A percentile compares a stretch with the other conserved stretches of the same genome.
Evolutionary conservation across 2,113 vertebrate species (phyloP).

Genomic region (Sisor rabdophorus): DNA sequence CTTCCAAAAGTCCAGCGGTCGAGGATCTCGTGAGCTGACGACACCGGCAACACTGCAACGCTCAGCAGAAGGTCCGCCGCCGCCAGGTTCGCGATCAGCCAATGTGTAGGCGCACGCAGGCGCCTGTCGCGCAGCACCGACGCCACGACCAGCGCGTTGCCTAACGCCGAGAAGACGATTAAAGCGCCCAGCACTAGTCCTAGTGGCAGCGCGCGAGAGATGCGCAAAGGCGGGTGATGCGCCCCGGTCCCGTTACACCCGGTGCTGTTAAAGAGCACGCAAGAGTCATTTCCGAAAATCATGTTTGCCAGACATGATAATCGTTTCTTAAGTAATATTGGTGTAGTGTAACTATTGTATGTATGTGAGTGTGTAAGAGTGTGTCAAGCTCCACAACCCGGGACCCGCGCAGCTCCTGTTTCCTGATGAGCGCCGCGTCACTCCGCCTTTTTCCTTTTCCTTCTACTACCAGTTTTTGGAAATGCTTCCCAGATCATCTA

Average conservation of each 20-base stretch:
- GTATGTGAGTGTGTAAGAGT: neutral
- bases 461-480: neutral
- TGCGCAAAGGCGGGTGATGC: constrained; percentile 2
- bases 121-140: constrained; percentile 93
- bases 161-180: constrained; percentile 89
- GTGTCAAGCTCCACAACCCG: neutral
- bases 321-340: neutral
- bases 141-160: constrained; percentile 92
- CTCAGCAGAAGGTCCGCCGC: constrained; percentile 91
- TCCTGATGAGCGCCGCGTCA: neutral
- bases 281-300: constrained; percentile 19
- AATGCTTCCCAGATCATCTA: neutral
- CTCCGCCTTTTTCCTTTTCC: neutral
- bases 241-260: neutral
- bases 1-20: constrained; percentile 89
- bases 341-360: neutral
- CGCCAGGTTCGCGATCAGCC: constrained; percentile 93
- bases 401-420: neutral
- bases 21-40: constrained; percentile 84
- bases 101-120: constrained; percentile 92
- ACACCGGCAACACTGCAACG: constrained; percentile 90
- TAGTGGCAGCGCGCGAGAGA: constrained; percentile 72
- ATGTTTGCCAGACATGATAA: constrained; percentile 8
- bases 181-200: constrained; percentile 88
- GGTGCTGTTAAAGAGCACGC: neutral